phyloP scores from a whole-genome alignment of 2,888 invertebrate species.

The Lepeophtheirus nordmannii region DNA sequence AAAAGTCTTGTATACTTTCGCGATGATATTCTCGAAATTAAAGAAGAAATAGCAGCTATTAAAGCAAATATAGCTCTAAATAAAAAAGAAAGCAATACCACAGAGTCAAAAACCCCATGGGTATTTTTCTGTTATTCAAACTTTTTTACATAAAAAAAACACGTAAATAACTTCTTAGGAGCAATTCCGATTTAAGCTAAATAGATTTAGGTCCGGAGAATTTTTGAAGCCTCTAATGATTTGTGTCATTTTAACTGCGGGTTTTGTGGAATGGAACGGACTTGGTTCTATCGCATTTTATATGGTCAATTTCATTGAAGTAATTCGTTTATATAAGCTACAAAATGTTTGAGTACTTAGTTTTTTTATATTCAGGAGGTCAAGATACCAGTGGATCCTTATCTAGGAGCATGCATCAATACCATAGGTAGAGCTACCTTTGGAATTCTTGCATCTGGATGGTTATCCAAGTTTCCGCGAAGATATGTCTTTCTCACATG shows the following conservation, averaged over 20 bases:
- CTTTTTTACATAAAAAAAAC: too few relatives aligned
- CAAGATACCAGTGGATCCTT: conserved; percentile 3
- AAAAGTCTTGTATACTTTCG: not conserved
- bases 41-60: not conserved
- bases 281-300: not conserved
- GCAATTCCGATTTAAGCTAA: not conserved
- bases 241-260: not conserved
- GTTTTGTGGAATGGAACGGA: not conserved
- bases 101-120: too few relatives aligned
- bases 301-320: conserved; percentile 2
- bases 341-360: not conserved
- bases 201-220: not conserved
- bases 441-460: not conserved
- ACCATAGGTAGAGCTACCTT: not conserved
- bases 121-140: too few relatives aligned
- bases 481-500: too few relatives aligned
- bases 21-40: not conserved
- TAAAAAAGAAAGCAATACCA: too few relatives aligned
- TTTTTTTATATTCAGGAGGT: not conserved
- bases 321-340: not conserved
- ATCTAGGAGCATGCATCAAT: not conserved
- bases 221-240: not conserved
- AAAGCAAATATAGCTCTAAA: not conserved
- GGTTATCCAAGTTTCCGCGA: not conserved
- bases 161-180: too few relatives aligned